Conservation (phyloP, 2,888 invertebrate species). For the Argyra leucocephala region DNA sequence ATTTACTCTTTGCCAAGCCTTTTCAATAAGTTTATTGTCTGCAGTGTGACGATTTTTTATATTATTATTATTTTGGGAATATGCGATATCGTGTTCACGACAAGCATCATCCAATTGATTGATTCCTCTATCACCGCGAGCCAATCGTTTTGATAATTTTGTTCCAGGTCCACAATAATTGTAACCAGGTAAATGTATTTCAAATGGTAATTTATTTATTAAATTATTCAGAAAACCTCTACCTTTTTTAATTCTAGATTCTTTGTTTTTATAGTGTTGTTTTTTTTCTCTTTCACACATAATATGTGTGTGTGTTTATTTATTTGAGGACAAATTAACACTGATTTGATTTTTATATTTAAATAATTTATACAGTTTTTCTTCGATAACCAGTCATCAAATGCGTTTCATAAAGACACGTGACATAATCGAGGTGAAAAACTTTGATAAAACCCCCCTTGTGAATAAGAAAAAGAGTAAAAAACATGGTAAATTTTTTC, state of each 20-base stretch:
- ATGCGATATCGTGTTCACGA: constrained; percentile 22
- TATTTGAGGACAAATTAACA: neutral
- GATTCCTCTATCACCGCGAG: constrained; percentile 26
- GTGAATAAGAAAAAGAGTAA: neutral
- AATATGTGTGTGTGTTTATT: too few species aligned
- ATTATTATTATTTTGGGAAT: constrained; percentile 17
- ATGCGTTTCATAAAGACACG: constrained; percentile 10
- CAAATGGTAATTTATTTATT: constrained; percentile 26
- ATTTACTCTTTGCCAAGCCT: constrained; percentile 20
- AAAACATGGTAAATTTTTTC: constrained; percentile 30
- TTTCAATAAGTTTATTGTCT: constrained; percentile 19
- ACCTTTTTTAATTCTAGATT: neutral
- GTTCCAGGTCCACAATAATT: constrained; percentile 31
- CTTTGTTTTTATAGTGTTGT: too few species aligned
- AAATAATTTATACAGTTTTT: constrained; percentile 25
- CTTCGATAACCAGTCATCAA: too few species aligned
- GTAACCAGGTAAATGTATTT: constrained; percentile 27
- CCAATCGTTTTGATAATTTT: constrained; percentile 27
- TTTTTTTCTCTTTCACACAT: too few species aligned
- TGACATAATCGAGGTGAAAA: neutral
- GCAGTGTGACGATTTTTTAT: constrained; percentile 13
- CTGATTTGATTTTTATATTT: neutral
- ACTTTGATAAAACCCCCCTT: neutral
- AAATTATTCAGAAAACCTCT: constrained; percentile 20
- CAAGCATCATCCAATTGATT: constrained; percentile 28